Conservation (phyloP, 2,113 vertebrate genomes). For the Urocynchramus pylzowi region DNA sequence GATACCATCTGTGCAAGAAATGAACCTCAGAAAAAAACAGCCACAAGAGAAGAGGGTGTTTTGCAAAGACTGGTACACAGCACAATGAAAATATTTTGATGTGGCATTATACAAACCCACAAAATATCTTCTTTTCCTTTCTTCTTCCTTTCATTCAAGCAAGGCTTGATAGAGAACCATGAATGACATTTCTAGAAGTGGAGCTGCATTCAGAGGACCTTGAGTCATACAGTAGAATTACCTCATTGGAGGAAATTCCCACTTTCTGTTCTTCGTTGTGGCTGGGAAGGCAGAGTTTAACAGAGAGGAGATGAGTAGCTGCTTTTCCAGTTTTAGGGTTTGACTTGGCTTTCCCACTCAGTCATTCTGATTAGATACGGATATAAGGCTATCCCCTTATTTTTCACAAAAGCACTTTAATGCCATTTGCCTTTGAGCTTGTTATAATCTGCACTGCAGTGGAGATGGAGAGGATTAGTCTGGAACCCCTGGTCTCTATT, state of each 20-base stretch:
- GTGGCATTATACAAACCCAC: slow-evolving; percentile 10
- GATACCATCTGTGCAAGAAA: slow-evolving; percentile 12
- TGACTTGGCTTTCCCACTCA: neutral
- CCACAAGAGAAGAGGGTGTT: neutral
- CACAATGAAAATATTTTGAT: neutral
- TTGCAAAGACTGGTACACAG: neutral
- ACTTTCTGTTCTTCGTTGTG: neutral
- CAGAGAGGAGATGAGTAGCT: neutral
- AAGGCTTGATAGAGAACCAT: neutral
- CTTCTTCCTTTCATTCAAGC: slow-evolving; percentile 22
- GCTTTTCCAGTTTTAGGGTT: neutral
- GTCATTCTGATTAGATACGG: neutral
- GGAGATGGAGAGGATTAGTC: neutral
- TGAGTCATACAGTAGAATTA: neutral
- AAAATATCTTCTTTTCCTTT: neutral
- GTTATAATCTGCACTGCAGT: neutral
- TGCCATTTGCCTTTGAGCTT: neutral
- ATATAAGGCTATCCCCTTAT: neutral
- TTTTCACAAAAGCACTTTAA: neutral
- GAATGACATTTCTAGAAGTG: slow-evolving; percentile 10
- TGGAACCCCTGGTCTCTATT: neutral
- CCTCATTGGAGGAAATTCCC: neutral
- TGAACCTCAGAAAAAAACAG: neutral
- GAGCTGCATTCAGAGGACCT: neutral
- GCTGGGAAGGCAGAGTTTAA: neutral